Evolutionary conservation across 2,113 vertebrate species (phyloP).

Genomic region (Saimiri boliviensis): DNA sequence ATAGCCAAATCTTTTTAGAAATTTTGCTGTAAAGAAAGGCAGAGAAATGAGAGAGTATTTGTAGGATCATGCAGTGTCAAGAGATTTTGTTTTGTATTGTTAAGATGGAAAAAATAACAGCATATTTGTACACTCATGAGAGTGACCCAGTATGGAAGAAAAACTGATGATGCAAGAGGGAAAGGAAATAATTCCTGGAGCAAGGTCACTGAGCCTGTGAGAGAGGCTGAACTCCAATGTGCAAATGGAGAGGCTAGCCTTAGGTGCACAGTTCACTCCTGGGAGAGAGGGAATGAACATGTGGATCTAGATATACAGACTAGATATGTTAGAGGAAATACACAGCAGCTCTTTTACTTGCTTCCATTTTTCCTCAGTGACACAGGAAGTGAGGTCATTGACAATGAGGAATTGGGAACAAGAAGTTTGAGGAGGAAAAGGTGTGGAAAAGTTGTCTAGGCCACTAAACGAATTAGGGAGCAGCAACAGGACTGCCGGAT

Average conservation of each 20-base stretch:
- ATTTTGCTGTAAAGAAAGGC: background rate
- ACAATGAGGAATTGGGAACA: background rate
- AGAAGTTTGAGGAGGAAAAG: background rate
- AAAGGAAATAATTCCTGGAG: background rate
- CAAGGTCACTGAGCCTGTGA: background rate
- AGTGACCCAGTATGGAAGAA: background rate
- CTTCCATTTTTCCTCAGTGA: background rate
- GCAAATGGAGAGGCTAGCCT: background rate
- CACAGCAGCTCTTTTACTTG: background rate
- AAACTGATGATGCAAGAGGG: background rate
- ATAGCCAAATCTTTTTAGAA: background rate
- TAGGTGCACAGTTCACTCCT: background rate
- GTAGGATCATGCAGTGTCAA: background rate
- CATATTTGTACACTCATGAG: background rate
- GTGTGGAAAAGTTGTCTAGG: background rate
- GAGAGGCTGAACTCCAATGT: background rate
- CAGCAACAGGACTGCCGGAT: background rate
- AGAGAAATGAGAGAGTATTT: background rate
- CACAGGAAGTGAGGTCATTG: background rate
- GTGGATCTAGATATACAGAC: fast-evolving
- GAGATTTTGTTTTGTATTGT: background rate
- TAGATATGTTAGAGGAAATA: background rate
- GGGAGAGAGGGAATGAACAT: background rate
- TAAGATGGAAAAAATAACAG: background rate
- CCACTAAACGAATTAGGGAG: background rate